A percentile compares a stretch with the other conserved stretches of the same genome.
Conservation (phyloP, 2,797 vertebrate species). For the Notoglanidium macrostoma region DNA sequence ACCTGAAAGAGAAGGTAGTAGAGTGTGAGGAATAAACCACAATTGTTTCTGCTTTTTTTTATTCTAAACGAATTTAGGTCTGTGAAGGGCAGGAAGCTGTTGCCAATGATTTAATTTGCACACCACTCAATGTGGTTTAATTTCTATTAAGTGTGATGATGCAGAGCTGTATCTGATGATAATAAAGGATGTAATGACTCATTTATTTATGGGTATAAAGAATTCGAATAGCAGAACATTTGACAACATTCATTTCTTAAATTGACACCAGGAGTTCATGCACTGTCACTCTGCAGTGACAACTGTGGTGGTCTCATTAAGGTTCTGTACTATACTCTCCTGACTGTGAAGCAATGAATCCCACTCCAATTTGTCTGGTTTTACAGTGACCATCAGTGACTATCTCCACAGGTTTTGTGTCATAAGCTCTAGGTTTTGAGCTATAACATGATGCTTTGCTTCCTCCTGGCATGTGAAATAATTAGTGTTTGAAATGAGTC, state of each 20-base stretch:
- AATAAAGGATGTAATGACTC: neutral
- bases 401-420: neutral
- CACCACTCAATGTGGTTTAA: neutral
- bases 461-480: neutral
- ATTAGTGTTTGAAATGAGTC: neutral
- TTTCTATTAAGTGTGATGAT: neutral
- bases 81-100: neutral
- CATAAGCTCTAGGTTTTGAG: neutral
- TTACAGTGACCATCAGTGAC: neutral
- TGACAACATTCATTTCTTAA: constrained; percentile 11
- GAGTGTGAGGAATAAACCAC: neutral
- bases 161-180: neutral
- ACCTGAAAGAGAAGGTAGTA: neutral
- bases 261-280: neutral
- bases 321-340: neutral
- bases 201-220: neutral
- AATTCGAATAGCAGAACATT: neutral
- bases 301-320: neutral
- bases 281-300: neutral
- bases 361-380: neutral
- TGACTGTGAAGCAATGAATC: neutral
- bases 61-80: neutral
- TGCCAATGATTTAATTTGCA: neutral
- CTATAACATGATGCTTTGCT: neutral
- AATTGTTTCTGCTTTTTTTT: neutral